phyloP scores from a whole-genome alignment of 1,140 invertebrate genomes.

The Lamellibrachia luymesi region DNA sequence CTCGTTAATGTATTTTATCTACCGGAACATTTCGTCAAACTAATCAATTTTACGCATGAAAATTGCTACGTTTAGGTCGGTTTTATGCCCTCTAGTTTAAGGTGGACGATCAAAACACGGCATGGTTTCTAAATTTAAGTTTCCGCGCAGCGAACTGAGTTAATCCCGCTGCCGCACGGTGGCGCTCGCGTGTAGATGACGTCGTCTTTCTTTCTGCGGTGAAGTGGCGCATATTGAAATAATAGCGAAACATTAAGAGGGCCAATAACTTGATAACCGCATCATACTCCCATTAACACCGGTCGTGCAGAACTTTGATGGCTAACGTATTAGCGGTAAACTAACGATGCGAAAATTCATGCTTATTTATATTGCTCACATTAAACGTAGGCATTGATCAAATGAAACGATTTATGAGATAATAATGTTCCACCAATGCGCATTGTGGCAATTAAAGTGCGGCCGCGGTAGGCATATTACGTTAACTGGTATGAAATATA shows the following conservation, averaged over 20 bases:
- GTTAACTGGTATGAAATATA: conserved; percentile 75
- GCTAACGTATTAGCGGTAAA: neutral
- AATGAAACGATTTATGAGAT: conserved; percentile 1
- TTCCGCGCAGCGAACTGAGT: neutral
- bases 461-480: conserved; percentile 54
- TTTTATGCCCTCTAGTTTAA: conserved; percentile 4
- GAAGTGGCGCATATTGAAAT: neutral
- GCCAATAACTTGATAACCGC: neutral
- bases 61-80: conserved; percentile 4
- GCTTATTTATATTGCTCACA: conserved; percentile 1
- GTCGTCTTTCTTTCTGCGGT: neutral
- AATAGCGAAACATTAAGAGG: neutral
- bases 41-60: conserved; percentile 5
- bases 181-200: neutral
- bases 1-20: neutral
- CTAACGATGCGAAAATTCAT: neutral
- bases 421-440: conserved; percentile 45
- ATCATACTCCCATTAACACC: neutral
- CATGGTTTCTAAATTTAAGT: neutral
- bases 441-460: conserved; percentile 71
- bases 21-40: neutral
- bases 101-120: neutral
- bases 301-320: neutral
- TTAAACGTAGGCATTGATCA: neutral
- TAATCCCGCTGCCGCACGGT: neutral